Base-by-base conservation (phyloP, 2,113 vertebrate genomes). In the Bungarus multicinctus region DNA sequence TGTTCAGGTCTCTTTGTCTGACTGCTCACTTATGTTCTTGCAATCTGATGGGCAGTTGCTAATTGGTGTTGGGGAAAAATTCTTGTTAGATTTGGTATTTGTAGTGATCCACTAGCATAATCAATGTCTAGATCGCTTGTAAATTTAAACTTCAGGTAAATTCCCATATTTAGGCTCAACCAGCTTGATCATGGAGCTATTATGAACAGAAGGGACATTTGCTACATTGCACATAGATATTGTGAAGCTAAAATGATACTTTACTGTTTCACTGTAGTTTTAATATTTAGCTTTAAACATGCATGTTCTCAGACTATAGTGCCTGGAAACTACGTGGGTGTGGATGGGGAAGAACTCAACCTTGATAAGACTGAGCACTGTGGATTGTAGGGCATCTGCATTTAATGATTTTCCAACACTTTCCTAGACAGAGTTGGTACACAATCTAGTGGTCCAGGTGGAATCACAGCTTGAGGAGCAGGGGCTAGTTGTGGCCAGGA, bases 111-210 rank as follows among this genome's bases (percentile, higher is more conserved):
- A 89, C 87, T 54, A 92, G 85, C 53, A 92, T n/a, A 91, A 94
- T 94, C 55, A 9, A 0, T 27, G 87, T 0, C 14, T 89, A 3
- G 0, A 20, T 89, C 92, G 52, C 91, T 94, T 69, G 3, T 85
- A 54, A 52, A 81, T 55, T 55, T 74, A 85, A 30, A 89, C 14
- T 1, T 18, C 94, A 92, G 94, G 52, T 90, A 95, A 95, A 89
- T 45, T 58, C 93, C 69, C 92, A 58, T 54, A 93, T 95, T 95
- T 53, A 93, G 94, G 95, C 20, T 50, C 55, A 86, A 95, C 94
- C 92, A 94, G 91, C 94, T 93, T 95, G 81, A 43, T 92, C 91
- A 91, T 81, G 34, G 34, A 47, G 43, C 94, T 86, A 22, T 54
- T 94, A 94, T 93, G 3, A 3, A 52, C 55, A 94, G 90, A 93